phyloP scores from a whole-genome alignment of 2,113 vertebrate genomes.

The Nerophis ophidion region DNA sequence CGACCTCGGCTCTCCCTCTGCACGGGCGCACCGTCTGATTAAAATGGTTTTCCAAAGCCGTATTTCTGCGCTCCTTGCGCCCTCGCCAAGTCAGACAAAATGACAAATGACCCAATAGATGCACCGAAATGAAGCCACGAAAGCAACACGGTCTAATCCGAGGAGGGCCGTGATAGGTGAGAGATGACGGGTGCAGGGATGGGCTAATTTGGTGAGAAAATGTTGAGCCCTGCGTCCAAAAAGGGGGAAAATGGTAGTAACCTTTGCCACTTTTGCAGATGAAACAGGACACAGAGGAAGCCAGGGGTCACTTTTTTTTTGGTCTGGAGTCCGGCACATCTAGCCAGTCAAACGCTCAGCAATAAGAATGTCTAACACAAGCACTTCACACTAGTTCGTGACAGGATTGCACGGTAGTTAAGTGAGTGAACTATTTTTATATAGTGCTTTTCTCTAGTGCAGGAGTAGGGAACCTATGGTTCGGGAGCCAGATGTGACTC shows the following conservation, averaged over 20 bases:
- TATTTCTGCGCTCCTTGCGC: constrained; percentile 55
- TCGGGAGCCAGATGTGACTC: no score
- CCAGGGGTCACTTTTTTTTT: neutral
- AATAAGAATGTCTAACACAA: no score
- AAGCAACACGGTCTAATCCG: constrained; percentile 43
- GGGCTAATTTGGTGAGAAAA: constrained; percentile 2
- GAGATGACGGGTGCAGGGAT: neutral
- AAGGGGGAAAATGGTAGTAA: no score
- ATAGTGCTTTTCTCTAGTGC: no score
- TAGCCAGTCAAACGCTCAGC: no score
- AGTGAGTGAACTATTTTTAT: no score
- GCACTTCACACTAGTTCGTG: no score
- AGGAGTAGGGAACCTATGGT: no score
- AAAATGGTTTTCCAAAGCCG: constrained; percentile 63
- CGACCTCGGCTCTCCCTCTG: constrained; percentile 45
- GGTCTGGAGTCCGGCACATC: neutral
- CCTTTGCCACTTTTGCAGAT: no score
- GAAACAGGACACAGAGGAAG: no score
- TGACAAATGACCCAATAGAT: constrained; percentile 57
- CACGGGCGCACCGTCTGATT: constrained; percentile 54
- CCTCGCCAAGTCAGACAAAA: constrained; percentile 47
- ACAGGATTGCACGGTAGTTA: no score
- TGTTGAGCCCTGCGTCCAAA: no score
- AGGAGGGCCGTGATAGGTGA: constrained; percentile 24
- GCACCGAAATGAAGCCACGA: constrained; percentile 39